These are phyloP conservation scores for Lethrus apterus DNA, from an alignment of 1,140 invertebrate species.

Conservation along the genomic window DNA sequence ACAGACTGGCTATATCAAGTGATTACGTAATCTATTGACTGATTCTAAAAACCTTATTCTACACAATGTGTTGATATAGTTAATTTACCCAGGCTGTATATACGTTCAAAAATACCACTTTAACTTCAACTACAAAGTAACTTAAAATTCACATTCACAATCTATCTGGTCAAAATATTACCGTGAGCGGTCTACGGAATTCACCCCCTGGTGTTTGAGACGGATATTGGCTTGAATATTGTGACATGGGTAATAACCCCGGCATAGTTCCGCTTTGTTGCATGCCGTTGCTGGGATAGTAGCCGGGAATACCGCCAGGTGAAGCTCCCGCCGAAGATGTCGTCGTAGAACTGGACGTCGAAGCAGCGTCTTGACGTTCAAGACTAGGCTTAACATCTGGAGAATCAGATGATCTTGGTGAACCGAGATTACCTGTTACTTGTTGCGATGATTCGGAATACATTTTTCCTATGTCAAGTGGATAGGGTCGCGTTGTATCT, in stretches of 20 bases:
- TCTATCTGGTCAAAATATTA: constrained; percentile 79
- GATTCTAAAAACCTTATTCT: too few species aligned
- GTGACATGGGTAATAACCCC: constrained; percentile 53
- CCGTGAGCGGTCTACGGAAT: constrained; percentile 70
- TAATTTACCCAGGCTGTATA: too few species aligned
- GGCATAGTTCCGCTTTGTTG: constrained; percentile 43
- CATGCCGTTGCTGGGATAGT: constrained; percentile 50
- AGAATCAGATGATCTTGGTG: constrained; percentile 55
- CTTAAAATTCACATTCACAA: constrained; percentile 31
- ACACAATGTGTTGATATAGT: too few species aligned
- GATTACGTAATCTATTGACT: too few species aligned
- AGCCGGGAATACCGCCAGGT: constrained; percentile 50
- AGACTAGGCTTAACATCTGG: constrained; percentile 53
- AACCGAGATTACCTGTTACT: constrained; percentile 40
- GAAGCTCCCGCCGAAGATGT: constrained; percentile 58
- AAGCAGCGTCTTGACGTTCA: constrained; percentile 48
- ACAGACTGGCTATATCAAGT: too few species aligned
- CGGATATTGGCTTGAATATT: constrained; percentile 54
- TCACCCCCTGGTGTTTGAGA: constrained; percentile 48
- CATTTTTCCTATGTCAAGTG: constrained; percentile 64
- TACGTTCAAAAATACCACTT: too few species aligned
- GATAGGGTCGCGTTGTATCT: constrained; percentile 36
- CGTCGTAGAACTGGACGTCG: constrained; percentile 46
- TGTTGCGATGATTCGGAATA: constrained; percentile 42
- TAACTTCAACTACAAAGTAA: constrained; percentile 7